These are phyloP conservation scores for Ciconia nigra DNA, from an alignment of 2,797 vertebrate genomes.

Conservation along the genomic window DNA sequence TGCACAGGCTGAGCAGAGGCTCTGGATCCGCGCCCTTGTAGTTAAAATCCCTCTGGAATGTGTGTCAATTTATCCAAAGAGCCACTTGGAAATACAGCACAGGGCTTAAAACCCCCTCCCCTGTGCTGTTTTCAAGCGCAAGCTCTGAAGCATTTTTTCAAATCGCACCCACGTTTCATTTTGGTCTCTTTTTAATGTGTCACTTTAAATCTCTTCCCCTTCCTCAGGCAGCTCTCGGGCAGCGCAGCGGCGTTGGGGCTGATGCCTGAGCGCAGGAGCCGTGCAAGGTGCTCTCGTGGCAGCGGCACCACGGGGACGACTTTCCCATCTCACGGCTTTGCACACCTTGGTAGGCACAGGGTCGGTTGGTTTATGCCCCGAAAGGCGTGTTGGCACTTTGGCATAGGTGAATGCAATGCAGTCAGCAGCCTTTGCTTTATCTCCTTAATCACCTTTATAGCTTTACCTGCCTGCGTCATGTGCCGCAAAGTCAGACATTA, in stretches of 20 bases:
- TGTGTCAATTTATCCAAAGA: constrained; percentile 11
- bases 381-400: neutral
- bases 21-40: neutral
- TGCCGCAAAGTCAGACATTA: neutral
- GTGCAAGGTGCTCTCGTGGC: neutral
- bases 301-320: fast-evolving
- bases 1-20: neutral
- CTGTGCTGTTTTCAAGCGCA: neutral
- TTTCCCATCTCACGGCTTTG: neutral
- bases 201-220: neutral
- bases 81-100: neutral
- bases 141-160: neutral
- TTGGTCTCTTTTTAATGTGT: neutral
- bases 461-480: neutral
- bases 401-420: neutral
- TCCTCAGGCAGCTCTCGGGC: neutral
- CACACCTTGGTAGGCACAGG: neutral
- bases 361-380: neutral
- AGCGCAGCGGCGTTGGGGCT: neutral
- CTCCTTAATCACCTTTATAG: neutral
- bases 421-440: neutral
- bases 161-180: neutral
- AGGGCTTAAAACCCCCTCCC: neutral
- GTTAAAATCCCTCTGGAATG: constrained; percentile 44
- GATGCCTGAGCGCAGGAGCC: neutral